Percentiles rank a stretch among this genome's conserved stretches.
Evolutionary conservation across 1,140 invertebrate species (phyloP).

Genomic region (Meloidogyne floridensis): DNA sequence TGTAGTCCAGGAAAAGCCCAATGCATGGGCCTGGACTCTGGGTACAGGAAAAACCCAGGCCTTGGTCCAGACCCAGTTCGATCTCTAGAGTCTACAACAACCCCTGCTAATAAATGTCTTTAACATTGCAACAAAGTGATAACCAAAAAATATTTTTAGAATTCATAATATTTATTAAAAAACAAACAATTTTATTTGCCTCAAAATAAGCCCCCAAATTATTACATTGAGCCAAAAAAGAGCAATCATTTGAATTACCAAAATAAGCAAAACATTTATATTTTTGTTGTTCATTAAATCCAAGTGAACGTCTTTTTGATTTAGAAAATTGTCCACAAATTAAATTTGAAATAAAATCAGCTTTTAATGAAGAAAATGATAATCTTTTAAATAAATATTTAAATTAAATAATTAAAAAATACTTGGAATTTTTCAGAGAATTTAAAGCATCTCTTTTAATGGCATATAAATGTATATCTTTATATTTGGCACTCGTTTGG

Average conservation of each 20-base stretch:
- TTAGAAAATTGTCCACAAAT: slow-evolving; percentile 37
- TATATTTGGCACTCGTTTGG: slow-evolving; percentile 44
- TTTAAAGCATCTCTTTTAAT: slow-evolving; percentile 38
- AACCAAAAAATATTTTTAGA: background rate
- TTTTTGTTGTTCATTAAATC: slow-evolving; percentile 15
- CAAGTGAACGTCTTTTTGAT: background rate
- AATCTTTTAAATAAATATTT: background rate
- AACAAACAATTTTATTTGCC: slow-evolving; percentile 45
- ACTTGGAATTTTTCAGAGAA: slow-evolving; percentile 42
- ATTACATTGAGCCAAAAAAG: slow-evolving; percentile 48
- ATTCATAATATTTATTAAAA: background rate
- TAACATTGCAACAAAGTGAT: background rate
- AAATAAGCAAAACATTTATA: slow-evolving; percentile 46
- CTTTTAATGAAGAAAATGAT: slow-evolving; percentile 47
- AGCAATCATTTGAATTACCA: slow-evolving; percentile 19
- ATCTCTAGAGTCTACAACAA: no score
- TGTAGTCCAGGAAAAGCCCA: no score
- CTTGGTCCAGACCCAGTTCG: no score
- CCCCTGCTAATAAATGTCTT: no score
- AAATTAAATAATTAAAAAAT: slow-evolving; percentile 17
- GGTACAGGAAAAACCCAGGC: no score
- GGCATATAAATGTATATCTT: slow-evolving; percentile 51
- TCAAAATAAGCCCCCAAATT: slow-evolving; percentile 52
- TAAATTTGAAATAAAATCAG: slow-evolving; percentile 49
- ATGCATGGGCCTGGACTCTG: no score